Conservation (phyloP, 2,797 vertebrate species). For the Ctenopoma multispine region DNA sequence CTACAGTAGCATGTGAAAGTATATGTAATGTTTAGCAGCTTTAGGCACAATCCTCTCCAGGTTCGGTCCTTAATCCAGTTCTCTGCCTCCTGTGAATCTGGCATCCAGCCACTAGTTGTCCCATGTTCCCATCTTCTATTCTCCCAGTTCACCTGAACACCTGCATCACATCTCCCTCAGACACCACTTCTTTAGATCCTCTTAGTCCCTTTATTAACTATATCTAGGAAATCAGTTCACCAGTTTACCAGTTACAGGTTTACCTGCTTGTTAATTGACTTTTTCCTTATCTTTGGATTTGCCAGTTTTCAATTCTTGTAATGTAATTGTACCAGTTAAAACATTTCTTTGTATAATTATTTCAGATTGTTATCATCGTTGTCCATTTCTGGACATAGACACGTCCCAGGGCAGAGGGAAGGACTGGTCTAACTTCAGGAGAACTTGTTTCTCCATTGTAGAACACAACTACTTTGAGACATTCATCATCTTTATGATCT, state of each 20-base stretch:
- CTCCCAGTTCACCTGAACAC: too few relatives aligned
- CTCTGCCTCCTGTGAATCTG: too few relatives aligned
- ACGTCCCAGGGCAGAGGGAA: slow-evolving; percentile 83
- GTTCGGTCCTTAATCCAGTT: too few relatives aligned
- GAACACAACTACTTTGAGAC: slow-evolving; percentile 97
- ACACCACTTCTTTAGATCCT: not conserved
- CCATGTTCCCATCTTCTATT: too few relatives aligned
- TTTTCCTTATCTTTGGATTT: not conserved
- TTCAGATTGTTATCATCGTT: slow-evolving; percentile 89
- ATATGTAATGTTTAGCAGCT: not conserved
- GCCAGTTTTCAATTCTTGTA: not conserved
- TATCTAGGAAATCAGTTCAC: too few relatives aligned
- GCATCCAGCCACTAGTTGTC: too few relatives aligned
- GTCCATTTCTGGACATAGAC: slow-evolving; percentile 88
- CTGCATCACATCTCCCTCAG: too few relatives aligned
- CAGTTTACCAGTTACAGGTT: too few relatives aligned
- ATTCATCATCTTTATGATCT: slow-evolving; percentile 99
- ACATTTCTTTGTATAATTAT: slow-evolving; percentile 4
- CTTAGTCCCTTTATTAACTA: too few relatives aligned
- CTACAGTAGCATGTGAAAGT: not conserved
- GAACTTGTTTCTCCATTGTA: slow-evolving; percentile 90
- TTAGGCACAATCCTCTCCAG: not conserved
- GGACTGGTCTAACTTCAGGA: slow-evolving; percentile 90
- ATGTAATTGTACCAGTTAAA: not conserved
- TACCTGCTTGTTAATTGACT: not conserved